Evolutionary conservation across 2,888 invertebrate genomes (phyloP).

Genomic region (Aphodius sticticus): DNA sequence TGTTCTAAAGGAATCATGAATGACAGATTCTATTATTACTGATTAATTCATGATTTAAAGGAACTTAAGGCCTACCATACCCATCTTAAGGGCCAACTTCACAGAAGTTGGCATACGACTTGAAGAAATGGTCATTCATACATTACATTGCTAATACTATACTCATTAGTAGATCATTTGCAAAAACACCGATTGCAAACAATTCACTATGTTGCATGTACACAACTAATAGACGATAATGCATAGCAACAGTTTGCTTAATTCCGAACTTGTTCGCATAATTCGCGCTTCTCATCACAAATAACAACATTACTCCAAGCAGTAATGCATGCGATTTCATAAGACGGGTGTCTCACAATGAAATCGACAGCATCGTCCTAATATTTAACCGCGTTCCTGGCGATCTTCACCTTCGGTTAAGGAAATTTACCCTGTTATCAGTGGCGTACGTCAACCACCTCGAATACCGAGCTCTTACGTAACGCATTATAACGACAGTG

Average conservation of each 20-base stretch:
- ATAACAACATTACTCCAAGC: neutral
- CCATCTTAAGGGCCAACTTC: too few relatives aligned
- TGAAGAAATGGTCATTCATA: too few relatives aligned
- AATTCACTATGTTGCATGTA: neutral
- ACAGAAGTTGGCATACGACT: too few relatives aligned
- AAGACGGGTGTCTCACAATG: neutral
- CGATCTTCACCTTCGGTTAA: neutral
- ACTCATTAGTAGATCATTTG: too few relatives aligned
- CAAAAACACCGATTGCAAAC: neutral
- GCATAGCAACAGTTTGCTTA: conserved; percentile 4
- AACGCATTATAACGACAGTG: neutral
- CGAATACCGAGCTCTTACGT: neutral
- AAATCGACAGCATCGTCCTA: neutral
- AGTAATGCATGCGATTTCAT: neutral
- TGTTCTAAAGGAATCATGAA: too few relatives aligned
- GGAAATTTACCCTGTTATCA: neutral
- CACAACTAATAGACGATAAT: neutral
- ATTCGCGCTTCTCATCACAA: neutral
- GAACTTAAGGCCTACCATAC: too few relatives aligned
- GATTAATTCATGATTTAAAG: too few relatives aligned
- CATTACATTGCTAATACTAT: too few relatives aligned
- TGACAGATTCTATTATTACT: too few relatives aligned
- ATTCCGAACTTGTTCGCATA: neutral
- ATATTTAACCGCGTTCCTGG: neutral
- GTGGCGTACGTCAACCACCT: neutral